Base-by-base conservation (phyloP, 2,797 vertebrate genomes). In the Botia almorhae region DNA sequence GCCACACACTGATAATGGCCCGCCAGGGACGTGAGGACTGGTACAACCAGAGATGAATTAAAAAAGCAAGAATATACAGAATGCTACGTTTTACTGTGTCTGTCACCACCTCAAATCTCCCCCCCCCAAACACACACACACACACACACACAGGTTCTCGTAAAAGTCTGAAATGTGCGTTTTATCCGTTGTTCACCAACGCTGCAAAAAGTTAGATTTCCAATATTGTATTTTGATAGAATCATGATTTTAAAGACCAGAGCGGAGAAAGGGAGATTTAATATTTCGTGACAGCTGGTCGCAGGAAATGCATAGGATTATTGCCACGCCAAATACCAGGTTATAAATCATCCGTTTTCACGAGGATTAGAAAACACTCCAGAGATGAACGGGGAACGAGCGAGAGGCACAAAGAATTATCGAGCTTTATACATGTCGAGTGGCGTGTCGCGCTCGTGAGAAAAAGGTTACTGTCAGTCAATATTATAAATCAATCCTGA, bases 1-100 rank as follows among this genome's bases (percentile, higher is more conserved):
- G 93, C 90, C 91, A 88, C 89, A 88, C 85, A 86, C 84, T 88
- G 91, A 95, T 94, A 92, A 95, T 95, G 91, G 90, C 88, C 80
- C 81, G 78, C 92, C 86, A 83, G 92, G 93, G 94, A 94, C 89
- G 93, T 85, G 83, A 82, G 83, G 85, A 88, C 89, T 87, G 86
- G 82, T 90, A 90, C 87, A 81, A 83, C 77, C 84, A 85, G 77
- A 19, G 87, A 86, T 89, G 86, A 90, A 92, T 90, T 91, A 89
- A 90, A 92, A 91, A 73, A 81, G 81, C 78, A 82, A 81, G 88
- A 90, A 91, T 91, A 91, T 86, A 86, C 78, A 88, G 89, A 88
- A 82, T 68, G 17, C 75, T 23, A 26, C 63, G 75, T 83, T 81
- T 82, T 29, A 60, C 81, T 46, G 17, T 76, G 74, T 80, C 80